Evolutionary conservation across 1,140 invertebrate species (phyloP), one percentile per base, ranked within the genome.

Genomic region (Pararge aegeria): DNA sequence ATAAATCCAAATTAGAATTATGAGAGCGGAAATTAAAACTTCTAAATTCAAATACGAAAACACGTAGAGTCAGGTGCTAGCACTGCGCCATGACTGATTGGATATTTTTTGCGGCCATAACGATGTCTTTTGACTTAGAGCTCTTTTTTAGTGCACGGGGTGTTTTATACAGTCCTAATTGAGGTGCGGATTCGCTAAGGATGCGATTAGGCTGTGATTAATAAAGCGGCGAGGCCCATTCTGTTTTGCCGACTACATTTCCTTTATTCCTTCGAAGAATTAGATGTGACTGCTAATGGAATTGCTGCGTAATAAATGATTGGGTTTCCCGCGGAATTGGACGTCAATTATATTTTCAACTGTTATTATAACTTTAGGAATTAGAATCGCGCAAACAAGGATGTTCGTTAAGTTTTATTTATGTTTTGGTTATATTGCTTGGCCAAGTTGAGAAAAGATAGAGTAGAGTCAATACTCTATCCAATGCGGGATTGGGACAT

Each of bases 191-290:
- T 87, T 83, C 78, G 78, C 78, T 81, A 84, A 87, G 81, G 81
- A 80, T 83, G 74, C 83, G 80, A 87, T 87, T 82, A 84, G 72
- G 64, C 55, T 55, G 65, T 83, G 80, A 87, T 83, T 84, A 78
- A 84, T 84, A 81, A 72, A 77, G 9, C 7, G 10, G 9, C 30
- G n/a, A 34, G n/a, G 52, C 46, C 67, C 68, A 65, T 78, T 68
- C 66, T 64, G 62, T 68, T 74, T 62, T 68, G 68, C 68, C 56
- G 70, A 60, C 68, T 62, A 64, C 61, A 69, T 74, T 73, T 68
- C 59, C 68, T 73, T 77, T 75, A 80, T 74, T 76, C 67, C 66
- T 57, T 69, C 51, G 65, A 34, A 55, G 68, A 82, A 75, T 71
- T 66, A 48, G 53, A 59, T 66, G 68, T 80, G 73, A 77, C 70